Conservation (phyloP, 2,888 invertebrate species). For the Melanophora roralis region DNA sequence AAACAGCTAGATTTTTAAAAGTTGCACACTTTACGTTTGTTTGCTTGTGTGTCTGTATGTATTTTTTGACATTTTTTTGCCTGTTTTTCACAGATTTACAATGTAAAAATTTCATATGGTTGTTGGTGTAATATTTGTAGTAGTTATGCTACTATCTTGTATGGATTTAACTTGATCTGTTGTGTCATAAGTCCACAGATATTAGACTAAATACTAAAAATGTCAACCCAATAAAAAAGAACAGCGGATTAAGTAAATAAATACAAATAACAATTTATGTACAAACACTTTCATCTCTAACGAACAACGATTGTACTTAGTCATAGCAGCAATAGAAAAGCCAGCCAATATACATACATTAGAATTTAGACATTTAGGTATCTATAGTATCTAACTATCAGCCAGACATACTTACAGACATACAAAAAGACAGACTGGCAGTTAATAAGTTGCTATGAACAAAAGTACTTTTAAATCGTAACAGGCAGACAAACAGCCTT, state of each 20-base stretch:
- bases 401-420: background rate
- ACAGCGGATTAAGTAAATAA: background rate
- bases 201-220: background rate
- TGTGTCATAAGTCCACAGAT: too few species aligned
- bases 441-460: background rate
- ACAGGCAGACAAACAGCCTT: conserved; percentile 51
- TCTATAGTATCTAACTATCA: too few species aligned
- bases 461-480: background rate
- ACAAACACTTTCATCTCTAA: background rate
- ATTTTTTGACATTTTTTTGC: too few species aligned
- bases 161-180: background rate
- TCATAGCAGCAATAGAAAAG: background rate
- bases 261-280: background rate
- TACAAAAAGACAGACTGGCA: background rate
- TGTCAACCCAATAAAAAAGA: background rate
- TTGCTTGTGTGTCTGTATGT: too few species aligned
- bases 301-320: background rate
- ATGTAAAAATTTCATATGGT: too few species aligned
- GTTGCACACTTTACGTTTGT: too few species aligned
- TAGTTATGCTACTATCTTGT: background rate
- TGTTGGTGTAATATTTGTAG: background rate
- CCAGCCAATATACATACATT: background rate
- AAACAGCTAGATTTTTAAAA: too few species aligned
- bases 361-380: background rate
- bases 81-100: too few species aligned